A percentile compares a stretch with the other conserved stretches of the same genome.
Conservation (phyloP, 2,113 vertebrate genomes). For the Datnioides undecimradiatus region DNA sequence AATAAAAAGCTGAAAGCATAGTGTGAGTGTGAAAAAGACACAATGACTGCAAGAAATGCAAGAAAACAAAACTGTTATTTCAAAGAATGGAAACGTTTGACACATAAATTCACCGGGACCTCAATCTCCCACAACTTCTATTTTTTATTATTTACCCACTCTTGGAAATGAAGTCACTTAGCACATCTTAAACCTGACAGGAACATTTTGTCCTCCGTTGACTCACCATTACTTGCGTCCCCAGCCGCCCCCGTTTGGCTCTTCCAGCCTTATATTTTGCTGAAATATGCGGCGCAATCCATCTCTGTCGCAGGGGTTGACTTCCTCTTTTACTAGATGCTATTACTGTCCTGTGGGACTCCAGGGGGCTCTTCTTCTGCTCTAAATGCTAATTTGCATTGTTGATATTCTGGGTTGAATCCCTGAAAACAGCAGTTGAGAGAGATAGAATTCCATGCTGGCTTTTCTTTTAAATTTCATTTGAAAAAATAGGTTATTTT, state of each 20-base stretch:
- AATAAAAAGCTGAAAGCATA: not conserved
- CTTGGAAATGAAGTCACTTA: slow-evolving; percentile 72
- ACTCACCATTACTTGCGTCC: slow-evolving; percentile 66
- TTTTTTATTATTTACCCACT: slow-evolving; percentile 37
- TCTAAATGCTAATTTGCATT: slow-evolving; percentile 75
- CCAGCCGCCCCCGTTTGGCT: slow-evolving; percentile 35
- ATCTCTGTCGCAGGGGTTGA: slow-evolving; percentile 72
- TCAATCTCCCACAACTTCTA: not conserved
- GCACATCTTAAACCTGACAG: slow-evolving; percentile 65
- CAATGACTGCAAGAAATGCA: not conserved
- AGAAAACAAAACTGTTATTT: not conserved
- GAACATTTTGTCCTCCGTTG: slow-evolving; percentile 63
- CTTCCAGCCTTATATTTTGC: slow-evolving; percentile 53
- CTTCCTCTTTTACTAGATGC: slow-evolving; percentile 65
- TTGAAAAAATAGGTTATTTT: slow-evolving; percentile 33
- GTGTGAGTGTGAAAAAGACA: not conserved
- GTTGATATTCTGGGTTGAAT: slow-evolving; percentile 67
- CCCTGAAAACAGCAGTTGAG: slow-evolving; percentile 53
- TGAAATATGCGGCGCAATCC: slow-evolving; percentile 74
- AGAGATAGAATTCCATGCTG: slow-evolving; percentile 42
- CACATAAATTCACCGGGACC: slow-evolving; percentile 19
- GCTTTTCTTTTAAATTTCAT: slow-evolving; percentile 53
- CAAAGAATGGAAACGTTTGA: slow-evolving; percentile 16
- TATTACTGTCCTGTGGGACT: slow-evolving; percentile 69
- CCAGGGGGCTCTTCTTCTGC: slow-evolving; percentile 46